Evolutionary conservation across 1,140 invertebrate genomes (phyloP).

Genomic region (Drosophila repletoides): DNA sequence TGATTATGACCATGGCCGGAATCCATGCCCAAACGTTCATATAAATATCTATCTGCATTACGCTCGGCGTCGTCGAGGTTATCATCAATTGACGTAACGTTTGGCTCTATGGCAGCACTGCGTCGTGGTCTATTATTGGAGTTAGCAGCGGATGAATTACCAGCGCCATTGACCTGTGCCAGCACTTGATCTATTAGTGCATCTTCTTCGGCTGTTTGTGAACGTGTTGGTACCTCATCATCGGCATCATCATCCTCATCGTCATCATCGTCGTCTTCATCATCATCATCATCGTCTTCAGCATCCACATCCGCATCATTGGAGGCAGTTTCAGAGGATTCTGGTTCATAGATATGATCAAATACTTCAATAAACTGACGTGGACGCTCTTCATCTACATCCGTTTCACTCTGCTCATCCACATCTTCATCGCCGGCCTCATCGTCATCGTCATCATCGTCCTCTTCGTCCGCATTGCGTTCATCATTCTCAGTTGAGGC

Average conservation of each 20-base stretch:
- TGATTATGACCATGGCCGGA: background rate
- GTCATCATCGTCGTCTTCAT: constrained; percentile 59
- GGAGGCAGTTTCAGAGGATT: constrained; percentile 83
- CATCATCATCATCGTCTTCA: constrained; percentile 71
- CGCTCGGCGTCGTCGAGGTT: constrained; percentile 8
- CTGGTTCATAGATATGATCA: constrained; percentile 83
- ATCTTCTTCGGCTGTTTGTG: too few relatives aligned
- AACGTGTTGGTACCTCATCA: constrained; percentile 44
- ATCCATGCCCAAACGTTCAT: constrained; percentile 37
- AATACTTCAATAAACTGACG: constrained; percentile 81
- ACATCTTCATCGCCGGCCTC: constrained; percentile 87
- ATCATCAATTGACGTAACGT: constrained; percentile 7
- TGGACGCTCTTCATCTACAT: constrained; percentile 82
- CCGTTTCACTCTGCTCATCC: constrained; percentile 86
- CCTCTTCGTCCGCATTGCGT: constrained; percentile 78
- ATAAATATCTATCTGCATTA: constrained; percentile 38
- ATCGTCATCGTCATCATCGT: constrained; percentile 66
- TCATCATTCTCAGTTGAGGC: constrained; percentile 83
- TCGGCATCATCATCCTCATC: constrained; percentile 51
- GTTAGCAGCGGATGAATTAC: constrained; percentile 2
- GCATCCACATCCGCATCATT: constrained; percentile 73
- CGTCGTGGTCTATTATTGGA: constrained; percentile 62
- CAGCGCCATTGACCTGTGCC: constrained; percentile 24
- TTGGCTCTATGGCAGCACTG: constrained; percentile 57
- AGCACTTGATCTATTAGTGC: constrained; percentile 58